A percentile compares a stretch with the other conserved stretches of the same genome.
phyloP scores from a whole-genome alignment of 2,113 vertebrate genomes.

The Barnardius zonarius region DNA sequence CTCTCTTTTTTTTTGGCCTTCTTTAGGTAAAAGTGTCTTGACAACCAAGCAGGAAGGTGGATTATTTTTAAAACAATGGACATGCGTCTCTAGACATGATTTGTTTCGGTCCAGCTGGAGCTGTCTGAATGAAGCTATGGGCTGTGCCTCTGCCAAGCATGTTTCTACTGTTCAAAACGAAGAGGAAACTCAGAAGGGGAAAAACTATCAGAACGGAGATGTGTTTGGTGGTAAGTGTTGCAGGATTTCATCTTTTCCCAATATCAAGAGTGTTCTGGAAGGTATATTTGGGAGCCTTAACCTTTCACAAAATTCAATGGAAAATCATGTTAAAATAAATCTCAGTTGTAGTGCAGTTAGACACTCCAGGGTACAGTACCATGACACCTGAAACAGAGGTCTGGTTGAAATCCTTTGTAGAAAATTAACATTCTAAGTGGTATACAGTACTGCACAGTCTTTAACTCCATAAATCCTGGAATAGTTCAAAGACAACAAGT shows the following conservation, averaged over 20 bases:
- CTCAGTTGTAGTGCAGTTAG: not conserved
- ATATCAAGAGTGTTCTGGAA: not conserved
- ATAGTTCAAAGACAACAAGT: not conserved
- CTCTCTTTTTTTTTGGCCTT: not conserved
- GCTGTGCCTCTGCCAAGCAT: conserved; percentile 99
- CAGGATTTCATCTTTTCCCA: not conserved
- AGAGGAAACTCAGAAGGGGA: conserved; percentile 94
- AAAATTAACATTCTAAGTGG: not conserved
- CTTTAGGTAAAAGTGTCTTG: conserved; percentile 49
- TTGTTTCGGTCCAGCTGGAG: conserved; percentile 78
- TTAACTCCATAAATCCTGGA: not conserved
- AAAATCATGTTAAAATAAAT: not conserved
- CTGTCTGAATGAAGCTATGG: conserved; percentile 96
- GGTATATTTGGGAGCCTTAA: not conserved
- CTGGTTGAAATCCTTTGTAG: not conserved
- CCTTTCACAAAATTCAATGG: not conserved
- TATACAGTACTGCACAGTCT: not conserved
- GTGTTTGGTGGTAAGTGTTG: conserved; percentile 89
- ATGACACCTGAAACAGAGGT: not conserved
- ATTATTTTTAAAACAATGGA: conserved; percentile 61
- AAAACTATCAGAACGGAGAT: conserved; percentile 97
- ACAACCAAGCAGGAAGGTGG: conserved; percentile 25
- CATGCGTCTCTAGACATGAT: conserved; percentile 81
- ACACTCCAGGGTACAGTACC: not conserved
- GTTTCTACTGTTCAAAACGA: conserved; percentile 98